Percentiles rank a stretch among this genome's conserved stretches.
Evolutionary conservation across 2,797 vertebrate genomes (phyloP).

Genomic region (Scyliorhinus canicula): DNA sequence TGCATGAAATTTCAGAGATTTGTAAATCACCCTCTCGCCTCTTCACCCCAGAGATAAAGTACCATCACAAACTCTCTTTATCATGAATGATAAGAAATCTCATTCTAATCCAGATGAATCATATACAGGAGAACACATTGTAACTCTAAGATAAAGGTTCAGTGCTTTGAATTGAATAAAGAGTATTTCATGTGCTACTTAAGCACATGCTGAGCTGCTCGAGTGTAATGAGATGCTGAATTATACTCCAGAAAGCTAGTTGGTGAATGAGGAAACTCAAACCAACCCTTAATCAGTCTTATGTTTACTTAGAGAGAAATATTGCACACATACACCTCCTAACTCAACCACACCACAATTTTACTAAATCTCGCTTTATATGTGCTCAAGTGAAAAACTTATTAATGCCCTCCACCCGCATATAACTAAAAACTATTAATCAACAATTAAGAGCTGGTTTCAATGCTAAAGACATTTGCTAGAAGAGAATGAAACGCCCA

Average conservation of each 20-base stretch:
- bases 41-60: background rate
- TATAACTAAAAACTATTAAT: background rate
- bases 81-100: background rate
- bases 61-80: background rate
- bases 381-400: background rate
- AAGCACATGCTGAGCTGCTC: background rate
- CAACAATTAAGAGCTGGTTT: background rate
- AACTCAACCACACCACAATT: background rate
- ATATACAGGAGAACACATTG: background rate
- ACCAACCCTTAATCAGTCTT: background rate
- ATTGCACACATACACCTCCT: background rate
- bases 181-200: background rate
- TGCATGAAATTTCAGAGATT: background rate
- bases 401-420: background rate
- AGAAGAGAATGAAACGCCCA: background rate
- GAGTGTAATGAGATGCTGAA: background rate
- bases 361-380: background rate
- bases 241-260: background rate
- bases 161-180: background rate
- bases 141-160: background rate
- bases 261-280: background rate
- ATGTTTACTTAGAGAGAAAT: background rate
- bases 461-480: background rate
- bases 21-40: background rate
- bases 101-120: background rate